Evolutionary conservation across 2,113 vertebrate genomes (phyloP).

Genomic region (Pollimyrus isidori): DNA sequence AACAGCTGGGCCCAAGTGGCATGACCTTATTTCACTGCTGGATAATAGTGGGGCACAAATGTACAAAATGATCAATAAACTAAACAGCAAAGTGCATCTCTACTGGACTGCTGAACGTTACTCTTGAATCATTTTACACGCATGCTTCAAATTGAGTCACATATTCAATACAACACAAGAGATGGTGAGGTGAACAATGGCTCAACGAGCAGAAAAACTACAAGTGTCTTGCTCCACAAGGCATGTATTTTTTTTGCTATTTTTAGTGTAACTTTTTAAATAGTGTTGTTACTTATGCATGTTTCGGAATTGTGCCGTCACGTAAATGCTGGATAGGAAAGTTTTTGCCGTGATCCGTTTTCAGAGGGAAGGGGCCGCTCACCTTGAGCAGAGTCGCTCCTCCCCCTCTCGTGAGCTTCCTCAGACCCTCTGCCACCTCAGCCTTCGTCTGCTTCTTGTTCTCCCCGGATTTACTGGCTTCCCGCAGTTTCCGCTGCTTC

Average conservation of each 20-base stretch:
- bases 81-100: not conserved
- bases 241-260: not conserved
- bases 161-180: not conserved
- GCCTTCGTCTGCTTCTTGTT: slow-evolving; percentile 62
- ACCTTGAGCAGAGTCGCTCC: slow-evolving; percentile 80
- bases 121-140: not conserved
- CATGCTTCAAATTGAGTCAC: not conserved
- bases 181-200: not conserved
- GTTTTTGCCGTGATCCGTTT: not conserved
- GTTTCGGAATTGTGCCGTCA: not conserved
- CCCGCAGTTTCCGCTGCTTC: slow-evolving; percentile 65
- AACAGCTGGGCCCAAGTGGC: not conserved
- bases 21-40: not conserved
- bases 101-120: not conserved
- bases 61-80: not conserved
- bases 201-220: not conserved
- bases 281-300: not conserved
- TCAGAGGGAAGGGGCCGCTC: not conserved
- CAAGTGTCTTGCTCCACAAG: not conserved
- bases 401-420: slow-evolving; percentile 74
- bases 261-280: not conserved
- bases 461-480: slow-evolving; percentile 51
- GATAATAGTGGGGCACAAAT: not conserved
- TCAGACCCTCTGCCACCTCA: slow-evolving; percentile 64
- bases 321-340: not conserved